Base-by-base conservation (phyloP, 2,797 vertebrate genomes). In the Vespertilio murinus region DNA sequence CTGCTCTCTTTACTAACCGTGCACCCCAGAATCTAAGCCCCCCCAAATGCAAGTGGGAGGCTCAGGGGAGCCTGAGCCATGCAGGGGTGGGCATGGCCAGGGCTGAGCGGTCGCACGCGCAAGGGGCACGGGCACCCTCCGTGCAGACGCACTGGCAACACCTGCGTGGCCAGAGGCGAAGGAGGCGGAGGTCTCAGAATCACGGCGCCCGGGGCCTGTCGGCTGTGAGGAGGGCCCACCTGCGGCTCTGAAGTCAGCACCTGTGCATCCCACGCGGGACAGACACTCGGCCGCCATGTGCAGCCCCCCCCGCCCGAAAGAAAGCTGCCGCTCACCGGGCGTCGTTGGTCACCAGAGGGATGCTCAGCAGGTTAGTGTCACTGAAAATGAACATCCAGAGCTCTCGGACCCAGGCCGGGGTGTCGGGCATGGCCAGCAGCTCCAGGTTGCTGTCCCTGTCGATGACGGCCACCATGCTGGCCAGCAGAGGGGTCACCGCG, bases 301-400 rank as follows among this genome's bases (percentile, higher is more conserved):
- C 61, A 11, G 23, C 56, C 59, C 65, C 18, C 18, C 6, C 47
- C 47, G 16, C 49, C 49, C 52, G 35, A 22, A 64, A 77, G 54
- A 35, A 80, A 79, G 61, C 7, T 12, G 4, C 0, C 81, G 52
- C 98, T 98, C 98, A 99, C 99, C 98, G 98, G 0, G 3, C 0
- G 67, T 5, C 96, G 65, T 96, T 98, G 22, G 94, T 69, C 90
- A 96, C 96, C 3, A 96, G 97, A 87, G 98, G 98, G 90, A 99
- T 97, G 91, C 98, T 96, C 95, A 99, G 98, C 13, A 99, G 98
- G 77, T 98, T 99, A 10, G 97, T 82, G 47, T 99, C 98, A 18
- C 91, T 94, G 97, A 99, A 99, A 97, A 99, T 98, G 90, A 99
- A 98, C 95, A 99, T 98, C 99, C 99, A 99, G 20, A 99, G 98